Evolutionary conservation across 1,140 invertebrate species (phyloP).

Genomic region (Lasioglossum albipes): DNA sequence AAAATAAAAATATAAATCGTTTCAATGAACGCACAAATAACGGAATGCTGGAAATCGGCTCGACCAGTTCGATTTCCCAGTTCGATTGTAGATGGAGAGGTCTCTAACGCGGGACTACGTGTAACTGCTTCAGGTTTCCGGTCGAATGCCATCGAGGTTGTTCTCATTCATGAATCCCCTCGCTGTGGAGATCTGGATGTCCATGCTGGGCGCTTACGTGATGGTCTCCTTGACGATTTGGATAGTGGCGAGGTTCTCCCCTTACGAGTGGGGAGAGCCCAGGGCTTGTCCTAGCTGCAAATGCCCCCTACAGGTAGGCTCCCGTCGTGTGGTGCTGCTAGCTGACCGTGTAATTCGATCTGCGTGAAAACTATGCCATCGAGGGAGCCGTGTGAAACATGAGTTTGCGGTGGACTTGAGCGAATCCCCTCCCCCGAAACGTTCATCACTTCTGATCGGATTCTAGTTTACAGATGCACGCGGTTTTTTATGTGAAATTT

Average conservation of each 20-base stretch:
- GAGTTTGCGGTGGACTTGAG: neutral
- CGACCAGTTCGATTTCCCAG: too few species aligned
- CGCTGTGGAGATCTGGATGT: conserved; percentile 86
- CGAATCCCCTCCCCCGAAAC: too few species aligned
- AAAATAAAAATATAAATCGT: too few species aligned
- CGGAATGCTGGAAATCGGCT: too few species aligned
- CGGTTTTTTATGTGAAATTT: too few species aligned
- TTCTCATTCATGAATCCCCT: conserved; percentile 87
- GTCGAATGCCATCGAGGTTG: conserved; percentile 82
- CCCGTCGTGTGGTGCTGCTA: conserved; percentile 71
- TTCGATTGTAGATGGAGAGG: neutral
- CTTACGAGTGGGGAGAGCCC: conserved; percentile 86
- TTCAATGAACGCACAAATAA: too few species aligned
- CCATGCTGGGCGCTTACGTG: conserved; percentile 84
- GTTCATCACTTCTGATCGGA: neutral
- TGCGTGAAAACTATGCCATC: neutral
- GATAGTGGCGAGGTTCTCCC: conserved; percentile 85
- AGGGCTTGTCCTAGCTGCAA: conserved; percentile 81
- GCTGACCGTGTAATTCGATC: neutral
- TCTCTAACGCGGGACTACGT: conserved; percentile 53
- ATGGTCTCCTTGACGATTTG: conserved; percentile 87
- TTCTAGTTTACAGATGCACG: too few species aligned
- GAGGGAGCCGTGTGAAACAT: neutral
- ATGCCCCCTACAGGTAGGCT: conserved; percentile 78
- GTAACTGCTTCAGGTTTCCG: conserved; percentile 80